Conservation (phyloP, 2,888 invertebrate genomes). For the Hirtodrosophila alboralis region DNA sequence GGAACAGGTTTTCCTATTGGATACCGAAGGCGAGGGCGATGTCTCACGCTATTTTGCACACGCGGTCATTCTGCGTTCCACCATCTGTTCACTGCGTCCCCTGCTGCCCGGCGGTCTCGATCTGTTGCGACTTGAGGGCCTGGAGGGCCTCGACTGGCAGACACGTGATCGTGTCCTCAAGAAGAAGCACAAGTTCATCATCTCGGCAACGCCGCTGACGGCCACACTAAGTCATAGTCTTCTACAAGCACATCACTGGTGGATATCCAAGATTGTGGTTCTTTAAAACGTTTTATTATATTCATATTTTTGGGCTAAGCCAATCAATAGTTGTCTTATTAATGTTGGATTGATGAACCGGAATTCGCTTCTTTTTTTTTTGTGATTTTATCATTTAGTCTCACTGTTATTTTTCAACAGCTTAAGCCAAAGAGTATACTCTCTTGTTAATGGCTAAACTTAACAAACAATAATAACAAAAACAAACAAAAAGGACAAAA, state of each 20-base stretch:
- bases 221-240: constrained; percentile 87
- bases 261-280: constrained; percentile 6
- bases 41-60: constrained; percentile 84
- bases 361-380: too few relatives aligned
- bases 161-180: constrained; percentile 92
- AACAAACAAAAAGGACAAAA: too few relatives aligned
- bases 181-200: constrained; percentile 94
- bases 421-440: too few relatives aligned
- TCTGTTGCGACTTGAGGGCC: constrained; percentile 94
- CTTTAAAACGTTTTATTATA: too few relatives aligned
- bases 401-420: too few relatives aligned
- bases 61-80: constrained; percentile 85
- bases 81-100: constrained; percentile 89
- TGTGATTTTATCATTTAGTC: too few relatives aligned
- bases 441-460: too few relatives aligned
- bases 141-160: constrained; percentile 93
- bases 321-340: too few relatives aligned
- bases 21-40: constrained; percentile 86
- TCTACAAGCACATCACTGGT: constrained; percentile 91
- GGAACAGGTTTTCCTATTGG: constrained; percentile 88
- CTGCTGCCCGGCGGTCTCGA: constrained; percentile 93
- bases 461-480: too few relatives aligned
- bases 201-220: constrained; percentile 94
- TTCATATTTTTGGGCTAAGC: too few relatives aligned
- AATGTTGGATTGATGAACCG: too few relatives aligned